Base-by-base conservation (phyloP, 2,888 invertebrate species). In the Trichopoda pennipes region DNA sequence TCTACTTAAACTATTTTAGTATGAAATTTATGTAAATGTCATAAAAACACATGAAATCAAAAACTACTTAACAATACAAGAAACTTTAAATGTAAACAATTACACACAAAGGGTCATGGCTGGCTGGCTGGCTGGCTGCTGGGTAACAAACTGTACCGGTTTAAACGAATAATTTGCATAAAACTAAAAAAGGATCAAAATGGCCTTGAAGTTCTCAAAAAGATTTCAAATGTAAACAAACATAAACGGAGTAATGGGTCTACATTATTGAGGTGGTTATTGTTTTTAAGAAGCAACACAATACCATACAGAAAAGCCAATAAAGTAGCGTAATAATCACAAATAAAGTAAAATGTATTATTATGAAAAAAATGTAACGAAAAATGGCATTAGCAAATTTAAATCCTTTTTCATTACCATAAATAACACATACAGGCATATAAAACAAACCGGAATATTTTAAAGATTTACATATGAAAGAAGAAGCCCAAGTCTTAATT, bases 271-370 rank as follows among this genome's bases (percentile, higher is more conserved):
- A 28, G 56, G 38, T 58, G 19, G 1, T 58, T 60, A 72, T 61
- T 42, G 56, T 35, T 23, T n/a, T 12, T 16, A 38, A 53, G 47
- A n/a, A 21, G 35, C 19, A 23, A 51, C 21, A 58, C 51, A 58
- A 32, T 12, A 32, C n/a, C 14, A 38, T 12, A 10, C 10, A 1
- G 10, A 53, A 77, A 69, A 77, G 72, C 88, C 88, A 89, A 89
- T 89, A 89, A 89, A 89, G 88, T 87, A 86, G 87, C 87, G 88
- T 88, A 89, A 88, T 89, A 89, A 89, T 89, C 88, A 88, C 88
- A 87, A 88, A 87, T 89, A 89, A 89, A 88, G 88, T 87, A 86
- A 87, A 88, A 89, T 88, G n/a, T n/a, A n/a, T 88, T 88, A 88
- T 84, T 81, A 73, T 77, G 64, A 77, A 80, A 83, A 74, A 74